Base-by-base conservation (phyloP, 2,888 invertebrate genomes). In the Chloroclysta siterata region DNA sequence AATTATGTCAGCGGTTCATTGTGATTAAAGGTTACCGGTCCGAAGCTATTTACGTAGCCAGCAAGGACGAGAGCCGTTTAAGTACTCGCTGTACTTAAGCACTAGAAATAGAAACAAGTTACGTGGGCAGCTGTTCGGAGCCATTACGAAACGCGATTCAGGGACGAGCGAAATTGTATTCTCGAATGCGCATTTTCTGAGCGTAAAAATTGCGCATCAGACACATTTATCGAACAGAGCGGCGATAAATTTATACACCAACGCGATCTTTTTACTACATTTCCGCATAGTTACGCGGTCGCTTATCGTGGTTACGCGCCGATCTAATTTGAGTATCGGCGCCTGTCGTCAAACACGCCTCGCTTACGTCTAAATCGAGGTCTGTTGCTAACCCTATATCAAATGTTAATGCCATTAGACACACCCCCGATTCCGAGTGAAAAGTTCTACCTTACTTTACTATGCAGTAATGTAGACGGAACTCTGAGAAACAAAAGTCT, bases 231-330 rank as follows among this genome's bases (percentile, higher is more conserved):
- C 82, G 79, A 75, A 81, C 79, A 74, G 77, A 75, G 82, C 81
- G 80, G 82, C 84, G 85, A 89, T 90, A 89, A 89, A 91, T 90
- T 87, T 88, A 85, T 85, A 85, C 87, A 81, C 85, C 84, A 82
- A 88, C 87, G 87, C 84, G 80, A 83, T 83, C 82, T 85, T 90
- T 89, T 87, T 84, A 85, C 85, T 85, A 79, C 80, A 83, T 87
- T 90, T 93, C 92, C 92, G 92, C 92, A 87, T 92, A 85, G 89
- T 81, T 82, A 86, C 88, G 80, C 78, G 76, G 79, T 73, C 77
- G 82, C 79, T 85, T 88, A 87, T 88, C 86, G 83, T 81, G 72
- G 80, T 80, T 79, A 81, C 82, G 83, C 81, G 82, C 79, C 78
- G 81, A 80, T 88, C 91, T 90, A 91, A 88, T 88, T 91, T 80